Evolutionary conservation across 2,888 invertebrate species (phyloP).

Genomic region (Callimorpha dominula): DNA sequence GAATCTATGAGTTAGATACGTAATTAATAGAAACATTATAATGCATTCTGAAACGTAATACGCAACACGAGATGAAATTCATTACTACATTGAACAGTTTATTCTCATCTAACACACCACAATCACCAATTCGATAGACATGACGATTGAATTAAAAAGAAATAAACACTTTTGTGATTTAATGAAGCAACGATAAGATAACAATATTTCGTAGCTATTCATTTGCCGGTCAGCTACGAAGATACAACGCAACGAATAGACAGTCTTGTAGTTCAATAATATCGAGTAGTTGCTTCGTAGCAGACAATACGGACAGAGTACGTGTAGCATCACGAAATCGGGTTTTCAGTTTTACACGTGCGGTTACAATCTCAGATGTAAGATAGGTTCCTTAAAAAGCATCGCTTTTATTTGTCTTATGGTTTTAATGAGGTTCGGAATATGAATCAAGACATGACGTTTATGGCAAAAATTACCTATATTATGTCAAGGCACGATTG

Average conservation of each 20-base stretch:
- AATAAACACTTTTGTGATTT: slow-evolving; percentile 10
- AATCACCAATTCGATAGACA: slow-evolving; percentile 18
- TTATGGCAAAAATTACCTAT: too few species aligned
- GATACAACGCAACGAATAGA: slow-evolving; percentile 30
- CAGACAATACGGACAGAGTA: neutral
- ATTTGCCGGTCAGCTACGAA: slow-evolving; percentile 31
- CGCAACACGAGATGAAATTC: slow-evolving; percentile 7
- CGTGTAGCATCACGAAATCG: neutral
- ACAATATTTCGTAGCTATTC: slow-evolving; percentile 24
- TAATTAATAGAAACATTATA: neutral
- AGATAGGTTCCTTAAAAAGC: neutral
- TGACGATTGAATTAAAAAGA: slow-evolving; percentile 18
- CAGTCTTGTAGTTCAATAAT: neutral
- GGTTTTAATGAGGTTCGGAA: neutral
- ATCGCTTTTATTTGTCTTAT: neutral
- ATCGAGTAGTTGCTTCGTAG: slow-evolving; percentile 4
- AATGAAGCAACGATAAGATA: slow-evolving; percentile 27
- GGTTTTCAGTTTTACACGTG: neutral
- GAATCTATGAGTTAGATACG: neutral
- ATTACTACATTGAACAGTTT: slow-evolving; percentile 8
- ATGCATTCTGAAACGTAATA: neutral
- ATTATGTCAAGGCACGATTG: too few species aligned
- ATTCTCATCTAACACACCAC: slow-evolving; percentile 7
- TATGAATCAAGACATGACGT: neutral
- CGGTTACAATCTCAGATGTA: neutral